Evolutionary conservation across 2,888 invertebrate species (phyloP), one percentile per base, ranked within the genome.

Genomic region (Pyrrhosoma nymphula): DNA sequence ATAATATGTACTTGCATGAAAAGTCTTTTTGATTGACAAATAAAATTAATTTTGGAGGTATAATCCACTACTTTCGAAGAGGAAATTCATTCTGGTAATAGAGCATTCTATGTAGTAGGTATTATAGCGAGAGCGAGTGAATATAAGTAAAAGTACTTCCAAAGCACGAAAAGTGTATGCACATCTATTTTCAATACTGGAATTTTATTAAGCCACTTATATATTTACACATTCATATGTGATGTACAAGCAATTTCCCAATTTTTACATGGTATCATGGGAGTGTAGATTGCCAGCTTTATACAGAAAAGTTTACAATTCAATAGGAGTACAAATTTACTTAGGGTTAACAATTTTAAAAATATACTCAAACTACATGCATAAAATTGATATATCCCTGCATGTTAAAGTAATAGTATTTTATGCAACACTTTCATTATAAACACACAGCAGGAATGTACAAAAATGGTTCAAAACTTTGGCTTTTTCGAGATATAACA

Each of bases 221-320:
- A 93, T 93, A 93, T 93, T 93, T 93, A 93, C 93, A 93, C 47
- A 93, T n/a, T 93, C 82, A 82, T 82, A 69, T 93, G 93, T 93
- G 93, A 93, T 93, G 93, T 93, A 93, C 93, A 93, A 69, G 55
- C 69, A 69, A 93, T 69, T 47, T 47, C 47, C 63, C 47, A 39
- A 35, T 26, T 93, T 63, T 69, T 69, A 93, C 39, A 93, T 47
- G 69, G 69, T 69, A 93, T 93, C 18, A 35, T 35, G 16, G 39
- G 91, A 93, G 93, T 35, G 26, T 60, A 30, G 47, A 47, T 26
- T 69, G 56, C 63, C n/a, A 20, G 30, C 93, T 93, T 93, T 93
- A 75, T 93, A 93, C 93, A 93, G 93, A 75, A 14, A 93, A 93
- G 39, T 63, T 75, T 75, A 93, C 69, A 93, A 35, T 63, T 69